Evolutionary conservation across 2,797 vertebrate genomes (phyloP), one percentile per base, ranked within the genome.

Genomic region (Takifugu rubripes): DNA sequence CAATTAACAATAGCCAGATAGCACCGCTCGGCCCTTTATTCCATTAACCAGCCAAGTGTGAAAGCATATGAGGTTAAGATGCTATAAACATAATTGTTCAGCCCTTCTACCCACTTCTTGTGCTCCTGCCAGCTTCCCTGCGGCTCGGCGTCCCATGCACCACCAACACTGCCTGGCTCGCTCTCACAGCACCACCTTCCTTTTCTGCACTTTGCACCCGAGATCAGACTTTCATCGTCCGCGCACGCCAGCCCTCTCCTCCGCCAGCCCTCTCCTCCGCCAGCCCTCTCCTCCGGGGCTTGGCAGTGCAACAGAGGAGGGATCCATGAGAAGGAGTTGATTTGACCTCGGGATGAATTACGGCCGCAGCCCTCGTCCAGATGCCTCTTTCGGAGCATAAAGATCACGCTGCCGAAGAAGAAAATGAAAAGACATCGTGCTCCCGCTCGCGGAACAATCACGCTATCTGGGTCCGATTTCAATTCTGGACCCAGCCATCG

Each of bases 1-100:
- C 78, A 87, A 90, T 91, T 89, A 89, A 77, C 74, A 72, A 78
- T 43, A 61, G 65, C 68, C 57, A 72, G 50, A 88, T 78, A 78
- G 78, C 68, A 65, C 54, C 1, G 48, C 46, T 9, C 4, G 27
- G 40, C 50, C 50, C 61, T 63, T 70, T 61, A 50, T 70, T 67
- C 58, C 59, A 36, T 40, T 44, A 72, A 72, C 66, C 67, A 73
- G 50, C 75, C 63, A 54, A 74, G 68, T 71, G 77, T 79, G 56
- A 84, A 72, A 52, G 42, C 2, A 71, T 62, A 64, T 15, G 9
- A 58, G 72, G 67, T 78, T 69, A 72, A 63, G 47, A 74, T 14
- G 45, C 58, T 68, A 69, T 83, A 66, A 64, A 68, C 81, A 79
- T 82, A 78, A 83, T 83, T 79, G 76, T 83, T 78, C 71, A 72